Evolutionary conservation across 1,140 invertebrate species (phyloP).

Genomic region (Drosophila nebulosa): DNA sequence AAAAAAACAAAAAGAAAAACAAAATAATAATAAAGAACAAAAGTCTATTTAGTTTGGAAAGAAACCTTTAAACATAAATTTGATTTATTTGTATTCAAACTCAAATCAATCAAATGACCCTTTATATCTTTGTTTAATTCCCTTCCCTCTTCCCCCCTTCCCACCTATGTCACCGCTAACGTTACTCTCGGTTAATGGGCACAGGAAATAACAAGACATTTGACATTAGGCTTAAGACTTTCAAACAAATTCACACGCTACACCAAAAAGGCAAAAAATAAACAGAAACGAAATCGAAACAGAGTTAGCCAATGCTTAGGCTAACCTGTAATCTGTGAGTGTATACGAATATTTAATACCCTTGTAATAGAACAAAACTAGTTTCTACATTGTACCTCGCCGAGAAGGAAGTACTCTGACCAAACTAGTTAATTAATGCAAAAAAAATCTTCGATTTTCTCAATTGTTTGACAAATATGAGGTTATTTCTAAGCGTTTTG

Average conservation of each 20-base stretch:
- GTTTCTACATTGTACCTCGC: background rate
- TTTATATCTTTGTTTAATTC: background rate
- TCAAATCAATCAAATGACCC: conserved; percentile 66
- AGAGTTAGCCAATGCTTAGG: conserved; percentile 54
- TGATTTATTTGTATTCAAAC: conserved; percentile 60
- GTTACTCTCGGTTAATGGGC: conserved; percentile 29
- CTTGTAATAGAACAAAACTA: background rate
- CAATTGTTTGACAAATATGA: too few species aligned
- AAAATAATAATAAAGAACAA: background rate
- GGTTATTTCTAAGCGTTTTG: too few species aligned
- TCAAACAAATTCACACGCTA: conserved; percentile 58
- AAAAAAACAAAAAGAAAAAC: background rate
- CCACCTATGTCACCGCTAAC: background rate
- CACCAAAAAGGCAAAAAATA: background rate
- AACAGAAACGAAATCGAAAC: conserved; percentile 43
- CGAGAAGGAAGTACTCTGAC: too few species aligned
- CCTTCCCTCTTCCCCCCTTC: background rate
- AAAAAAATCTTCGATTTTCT: too few species aligned
- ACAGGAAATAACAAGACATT: conserved; percentile 60
- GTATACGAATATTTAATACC: background rate
- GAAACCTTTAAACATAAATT: conserved; percentile 57
- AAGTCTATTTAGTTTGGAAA: background rate
- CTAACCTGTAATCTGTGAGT: conserved; percentile 4
- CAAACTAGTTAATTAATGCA: too few species aligned
- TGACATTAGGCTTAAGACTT: conserved; percentile 33